Evolutionary conservation across 2,797 vertebrate genomes (phyloP), one percentile per base, ranked within the genome.

Genomic region (Psittacula derbiana): DNA sequence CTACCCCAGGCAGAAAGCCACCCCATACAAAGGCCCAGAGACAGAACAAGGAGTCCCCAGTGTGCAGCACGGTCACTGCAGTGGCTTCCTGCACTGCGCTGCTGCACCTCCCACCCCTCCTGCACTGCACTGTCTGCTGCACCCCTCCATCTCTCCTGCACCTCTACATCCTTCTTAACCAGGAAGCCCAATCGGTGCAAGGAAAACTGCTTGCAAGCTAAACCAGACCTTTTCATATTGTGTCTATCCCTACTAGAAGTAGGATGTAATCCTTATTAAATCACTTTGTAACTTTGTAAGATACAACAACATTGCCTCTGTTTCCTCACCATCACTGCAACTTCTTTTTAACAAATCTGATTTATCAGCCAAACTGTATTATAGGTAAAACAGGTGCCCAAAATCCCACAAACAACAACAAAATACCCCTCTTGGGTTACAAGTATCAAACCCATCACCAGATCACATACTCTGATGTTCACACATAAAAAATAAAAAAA

Each of bases 181-280:
- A 0, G 13, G 16, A 12, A 31, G 17, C 49, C 46, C 4, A 0
- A 30, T 14, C 2, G 2, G 5, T 2, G 6, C 65, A 11, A 46
- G 75, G 0, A 7, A 5, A 60, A 75, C 14, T 5, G 21, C 47
- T 67, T 57, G 23, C 30, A 17, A 44, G 49, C 49, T 28, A 24
- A 83, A 41, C 18, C 13, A 80, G 10, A 73, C 47, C 36, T 76
- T 25, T 49, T 23, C 16, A 1, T 2, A 6, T 2, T 19, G 14
- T 28, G 14, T 16, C 36, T n/a, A 5, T 18, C 36, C 47, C 23
- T 46, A 23, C 49, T 4, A 84, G 27, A 58, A 66, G 13, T 2
- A 4, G 1, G 7, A 31, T 69, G 52, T 57, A 40, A 85, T 64
- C 40, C 55, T 71, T 33, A 31, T 24, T 75, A 62, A 41, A 30